A percentile compares a stretch with the other conserved stretches of the same genome.
Conservation (phyloP, 2,113 vertebrate species). For the Machaerirhynchus nigripectus region DNA sequence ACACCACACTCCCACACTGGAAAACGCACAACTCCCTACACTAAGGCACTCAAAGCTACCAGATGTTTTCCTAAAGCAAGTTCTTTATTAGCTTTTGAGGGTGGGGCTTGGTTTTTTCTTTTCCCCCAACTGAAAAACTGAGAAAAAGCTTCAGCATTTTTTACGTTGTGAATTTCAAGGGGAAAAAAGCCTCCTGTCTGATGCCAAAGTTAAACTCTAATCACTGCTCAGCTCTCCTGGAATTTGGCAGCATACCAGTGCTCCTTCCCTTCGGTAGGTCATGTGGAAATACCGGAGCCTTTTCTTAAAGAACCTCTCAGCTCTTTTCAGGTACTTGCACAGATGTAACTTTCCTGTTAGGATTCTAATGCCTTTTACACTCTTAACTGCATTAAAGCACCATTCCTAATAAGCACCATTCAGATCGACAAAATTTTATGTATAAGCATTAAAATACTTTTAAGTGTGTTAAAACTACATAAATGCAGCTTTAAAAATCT, state of each 20-base stretch:
- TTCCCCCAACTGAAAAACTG: neutral
- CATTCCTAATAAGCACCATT: neutral
- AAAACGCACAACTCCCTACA: neutral
- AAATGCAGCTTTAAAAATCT: neutral
- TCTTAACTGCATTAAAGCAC: neutral
- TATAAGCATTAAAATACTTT: neutral
- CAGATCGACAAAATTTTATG: neutral
- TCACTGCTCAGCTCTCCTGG: slow-evolving; percentile 53
- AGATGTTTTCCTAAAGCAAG: neutral
- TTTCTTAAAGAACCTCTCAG: slow-evolving; percentile 53
- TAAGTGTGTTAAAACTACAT: neutral
- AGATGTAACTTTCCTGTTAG: neutral
- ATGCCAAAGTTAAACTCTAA: slow-evolving; percentile 54
- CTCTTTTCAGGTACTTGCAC: slow-evolving; percentile 30
- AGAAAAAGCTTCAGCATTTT: neutral
- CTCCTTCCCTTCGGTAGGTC: slow-evolving; percentile 51
- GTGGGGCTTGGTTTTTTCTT: neutral
- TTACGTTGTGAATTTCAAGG: neutral
- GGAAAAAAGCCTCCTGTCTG: neutral
- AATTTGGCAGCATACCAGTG: slow-evolving; percentile 62
- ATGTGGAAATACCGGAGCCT: slow-evolving; percentile 52
- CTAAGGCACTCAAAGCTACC: neutral
- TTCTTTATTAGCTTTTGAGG: neutral
- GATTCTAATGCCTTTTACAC: neutral
- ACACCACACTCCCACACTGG: neutral